Base-by-base conservation (phyloP, 2,113 vertebrate species). In the Scatophagus argus region DNA sequence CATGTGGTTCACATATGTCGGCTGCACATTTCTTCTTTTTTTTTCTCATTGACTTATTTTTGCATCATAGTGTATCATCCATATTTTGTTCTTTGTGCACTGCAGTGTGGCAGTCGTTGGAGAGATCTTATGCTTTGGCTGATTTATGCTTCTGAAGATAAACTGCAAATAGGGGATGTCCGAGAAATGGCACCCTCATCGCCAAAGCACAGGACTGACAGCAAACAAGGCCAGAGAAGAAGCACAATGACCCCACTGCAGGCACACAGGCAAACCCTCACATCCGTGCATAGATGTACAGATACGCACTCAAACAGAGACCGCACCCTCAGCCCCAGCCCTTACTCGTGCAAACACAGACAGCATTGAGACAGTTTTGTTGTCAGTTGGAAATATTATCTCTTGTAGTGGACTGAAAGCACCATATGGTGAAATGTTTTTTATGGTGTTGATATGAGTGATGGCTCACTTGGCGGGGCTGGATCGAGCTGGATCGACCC, bases 341-440 rank as follows among this genome's bases (percentile, higher is more conserved):
- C 66, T 61, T 74, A 43, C 78, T 64, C 64, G 41, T 85, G 73
- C 84, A 88, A 90, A 87, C 84, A 83, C 82, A 91, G 82, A 92
- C 92, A 89, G 72, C 76, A 92, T 93, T 55, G 27, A 91, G 91
- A 90, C 91, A 89, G 87, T 94, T 93, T 87, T 91, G 90, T 91
- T 92, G 92, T 95, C 88, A 91, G 91, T 78, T 87, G 86, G 93
- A 93, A 92, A 94, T 93, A 92, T 92, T 91, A 92, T 93, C 88
- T 92, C 89, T 90, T 85, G 88, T 88, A 90, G 87, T 94, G 94
- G 91, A 91, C 90, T 90, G 91, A 94, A 93, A 89, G 94, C 91
- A 81, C 91, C 92, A 93, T 94, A 94, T 93, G 92, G 93, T 91
- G 90, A 92, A 91, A 89, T 88, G 82, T 94, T 91, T 88, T 93